Evolutionary conservation across 1,140 invertebrate species (phyloP), one percentile per base, ranked within the genome.

Genomic region (Drosophila repleta): DNA sequence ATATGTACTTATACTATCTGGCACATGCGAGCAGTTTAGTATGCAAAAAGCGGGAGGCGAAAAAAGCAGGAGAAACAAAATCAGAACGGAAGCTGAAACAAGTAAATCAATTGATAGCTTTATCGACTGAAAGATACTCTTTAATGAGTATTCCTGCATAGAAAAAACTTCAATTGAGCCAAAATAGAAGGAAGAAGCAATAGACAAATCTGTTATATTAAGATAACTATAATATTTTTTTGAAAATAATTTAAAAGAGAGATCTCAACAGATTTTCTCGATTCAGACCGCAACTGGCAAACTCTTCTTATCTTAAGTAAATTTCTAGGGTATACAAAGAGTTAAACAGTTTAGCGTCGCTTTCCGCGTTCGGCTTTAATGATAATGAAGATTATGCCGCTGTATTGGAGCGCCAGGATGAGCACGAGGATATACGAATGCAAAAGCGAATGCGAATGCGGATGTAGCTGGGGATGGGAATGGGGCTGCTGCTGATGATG

Each of bases 321-420:
- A 17, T 7, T 21, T n/a, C 10, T 18, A 63, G 53, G 56, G 37
- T 24, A 45, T 21, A 41, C 26, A 60, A 51, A 56, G 21, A 58
- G 72, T 76, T 89, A 76, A 87, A 83, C 83, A 49, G 76, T 89
- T 87, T 88, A 88, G 83, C 79, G 72, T 55, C 56, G 83, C 74
- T 80, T 80, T 39, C 73, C 64, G 60, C 63, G 57, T 66, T 57
- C 76, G 62, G 75, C 82, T 79, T 88, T 87, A 85, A 88, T 78
- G 83, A 85, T 85, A 82, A 87, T 87, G 83, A 82, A 87, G 82
- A 88, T 87, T 73, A 82, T 88, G 83, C 62, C 58, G 62, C 67
- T 29, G 62, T 67, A 69, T 43, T 69, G 66, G 37, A 46, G 64
- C 46, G 20, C 45, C 57, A 26, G 48, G 39, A 56, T 21, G 51